Base-by-base conservation (phyloP, 1,140 invertebrate genomes). In the Micrasema minimum region DNA sequence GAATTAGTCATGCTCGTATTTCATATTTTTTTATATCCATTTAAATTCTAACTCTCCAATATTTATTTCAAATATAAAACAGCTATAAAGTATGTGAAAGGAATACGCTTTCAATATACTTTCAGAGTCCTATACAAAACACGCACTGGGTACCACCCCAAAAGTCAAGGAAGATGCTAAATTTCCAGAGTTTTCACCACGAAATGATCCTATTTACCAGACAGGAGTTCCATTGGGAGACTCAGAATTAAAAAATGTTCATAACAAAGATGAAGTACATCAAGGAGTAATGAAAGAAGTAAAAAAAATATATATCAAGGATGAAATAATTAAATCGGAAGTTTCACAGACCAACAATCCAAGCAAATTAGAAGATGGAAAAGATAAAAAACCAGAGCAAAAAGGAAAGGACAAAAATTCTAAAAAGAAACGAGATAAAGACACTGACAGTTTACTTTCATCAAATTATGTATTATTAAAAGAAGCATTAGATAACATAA, bases 391-490 rank as follows among this genome's bases (percentile, higher is more conserved):
- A 51, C 5, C 50, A 20, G 48, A 50, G 14, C 3, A 41, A 59
- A 38, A 72, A 59, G 48, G n/a, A 61, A 23, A 72, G 66, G n/a
- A 45, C 46, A 22, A 16, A n/a, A n/a, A n/a, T n/a, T n/a, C 22
- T 5, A 23, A 61, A 38, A 53, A 64, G 48, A 70, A 53, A 65
- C 48, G 51, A 12, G 48, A 51, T 37, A 46, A 18, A 46, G 43
- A 64, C 35, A 59, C 53, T 20, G 48, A 41, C 26, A 55, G 50
- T n/a, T 12, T 51, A 35, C 23, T 64, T 41, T 53, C 68, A 26
- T 64, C 59, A 64, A 70, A 70, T 53, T 53, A 53, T 55, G 35
- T 41, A 41, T 51, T 64, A 46, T 23, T 64, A 18, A 64, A 64
- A 64, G 59, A 64, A 26, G 59, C 59, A 46, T 46, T 64, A 20